Percentiles rank a stretch among this genome's conserved stretches.
Evolutionary conservation across 2,113 vertebrate species (phyloP).

Genomic region (Syngnathus typhle): DNA sequence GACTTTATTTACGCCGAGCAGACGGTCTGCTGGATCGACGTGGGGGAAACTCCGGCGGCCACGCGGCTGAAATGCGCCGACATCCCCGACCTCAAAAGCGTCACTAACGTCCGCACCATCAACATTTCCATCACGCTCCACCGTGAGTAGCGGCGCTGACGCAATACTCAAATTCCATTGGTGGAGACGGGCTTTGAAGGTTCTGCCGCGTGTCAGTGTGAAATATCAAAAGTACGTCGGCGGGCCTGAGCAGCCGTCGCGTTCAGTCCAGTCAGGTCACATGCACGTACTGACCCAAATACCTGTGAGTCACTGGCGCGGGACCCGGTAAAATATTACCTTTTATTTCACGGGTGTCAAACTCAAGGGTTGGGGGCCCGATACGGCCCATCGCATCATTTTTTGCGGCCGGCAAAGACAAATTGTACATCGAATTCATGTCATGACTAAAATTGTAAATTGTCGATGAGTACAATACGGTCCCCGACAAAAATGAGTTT

Average conservation of each 20-base stretch:
- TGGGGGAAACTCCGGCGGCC: constrained; percentile 81
- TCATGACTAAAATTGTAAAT: too few relatives aligned
- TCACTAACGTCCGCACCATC: constrained; percentile 83
- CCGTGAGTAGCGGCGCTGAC: constrained; percentile 75
- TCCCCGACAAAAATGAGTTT: too few relatives aligned
- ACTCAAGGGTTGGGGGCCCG: too few relatives aligned
- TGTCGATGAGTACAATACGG: too few relatives aligned
- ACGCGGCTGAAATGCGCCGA: constrained; percentile 91
- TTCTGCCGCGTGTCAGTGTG: not conserved
- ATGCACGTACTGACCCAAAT: constrained; percentile 21
- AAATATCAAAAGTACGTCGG: too few relatives aligned
- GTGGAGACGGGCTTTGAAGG: not conserved
- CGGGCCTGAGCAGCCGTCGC: constrained; percentile 35
- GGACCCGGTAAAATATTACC: constrained; percentile 32
- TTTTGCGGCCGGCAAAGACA: too few relatives aligned
- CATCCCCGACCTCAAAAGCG: constrained; percentile 88
- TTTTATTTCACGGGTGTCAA: not conserved
- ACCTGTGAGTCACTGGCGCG: constrained; percentile 24
- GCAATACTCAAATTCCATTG: not conserved
- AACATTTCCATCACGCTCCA: constrained; percentile 95
- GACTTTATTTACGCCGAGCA: constrained; percentile 90
- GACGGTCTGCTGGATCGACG: constrained; percentile 91
- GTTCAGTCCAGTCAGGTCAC: constrained; percentile 52
- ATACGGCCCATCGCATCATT: too few relatives aligned
- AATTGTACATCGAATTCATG: too few relatives aligned